Evolutionary conservation across 2,888 invertebrate genomes (phyloP).

Genomic region (Psylliodes chrysocephalus): DNA sequence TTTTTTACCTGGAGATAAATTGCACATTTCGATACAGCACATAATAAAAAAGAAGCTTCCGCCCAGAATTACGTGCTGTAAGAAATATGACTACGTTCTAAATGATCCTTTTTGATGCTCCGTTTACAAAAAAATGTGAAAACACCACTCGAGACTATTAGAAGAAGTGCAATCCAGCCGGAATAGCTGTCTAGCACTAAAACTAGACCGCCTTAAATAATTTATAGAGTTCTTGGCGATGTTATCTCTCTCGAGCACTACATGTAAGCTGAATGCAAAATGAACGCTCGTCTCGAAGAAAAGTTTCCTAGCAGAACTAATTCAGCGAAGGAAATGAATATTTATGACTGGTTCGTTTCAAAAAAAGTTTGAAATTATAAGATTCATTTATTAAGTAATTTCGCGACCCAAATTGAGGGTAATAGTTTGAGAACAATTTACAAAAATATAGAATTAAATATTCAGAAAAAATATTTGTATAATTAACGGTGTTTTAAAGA

Average conservation of each 20-base stretch:
- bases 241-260: conserved; percentile 6
- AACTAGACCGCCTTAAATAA: conserved; percentile 22
- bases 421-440: too few species aligned
- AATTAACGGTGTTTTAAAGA: too few species aligned
- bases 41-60: too few species aligned
- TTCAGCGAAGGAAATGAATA: conserved; percentile 25
- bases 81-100: conserved; percentile 5
- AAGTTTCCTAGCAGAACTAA: conserved; percentile 21
- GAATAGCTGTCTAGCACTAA: conserved; percentile 17
- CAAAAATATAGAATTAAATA: too few species aligned
- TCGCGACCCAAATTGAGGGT: background rate
- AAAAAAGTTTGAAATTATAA: conserved; percentile 14
- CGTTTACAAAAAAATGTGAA: conserved; percentile 1
- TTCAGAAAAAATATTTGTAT: too few species aligned
- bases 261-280: conserved; percentile 14
- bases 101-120: background rate
- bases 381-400: conserved; percentile 3
- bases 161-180: conserved; percentile 7
- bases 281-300: conserved; percentile 19
- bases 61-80: too few species aligned
- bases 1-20: too few species aligned
- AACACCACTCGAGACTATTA: conserved; percentile 11
- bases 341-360: conserved; percentile 12
- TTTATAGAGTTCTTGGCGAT: conserved; percentile 13
- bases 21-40: too few species aligned